Conservation (phyloP, 2,113 vertebrate species). For the Leptobrachium ailaonicum region DNA sequence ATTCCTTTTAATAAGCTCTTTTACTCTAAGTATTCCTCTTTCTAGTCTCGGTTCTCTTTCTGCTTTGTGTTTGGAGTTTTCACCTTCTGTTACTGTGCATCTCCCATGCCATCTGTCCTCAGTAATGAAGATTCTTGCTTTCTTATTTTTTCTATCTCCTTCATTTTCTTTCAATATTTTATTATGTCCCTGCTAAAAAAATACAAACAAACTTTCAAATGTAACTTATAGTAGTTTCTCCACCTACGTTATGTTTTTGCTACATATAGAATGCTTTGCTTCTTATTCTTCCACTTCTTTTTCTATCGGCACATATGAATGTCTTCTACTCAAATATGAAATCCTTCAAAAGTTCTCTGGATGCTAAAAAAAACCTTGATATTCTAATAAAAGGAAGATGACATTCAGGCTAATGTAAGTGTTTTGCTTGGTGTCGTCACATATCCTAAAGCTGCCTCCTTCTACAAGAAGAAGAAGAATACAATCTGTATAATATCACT, state of each 20-base stretch:
- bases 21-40: not conserved
- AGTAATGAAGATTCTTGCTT: conserved; percentile 6
- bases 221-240: no score
- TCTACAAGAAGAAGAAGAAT: not conserved
- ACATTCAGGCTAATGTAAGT: conserved; percentile 19
- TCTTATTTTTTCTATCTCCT: not conserved
- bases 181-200: no score
- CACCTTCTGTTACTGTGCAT: not conserved
- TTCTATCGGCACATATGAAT: not conserved
- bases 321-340: not conserved
- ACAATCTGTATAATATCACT: not conserved
- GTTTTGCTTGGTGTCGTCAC: conserved; percentile 23
- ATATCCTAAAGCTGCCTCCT: conserved; percentile 25
- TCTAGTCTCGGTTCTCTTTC: not conserved
- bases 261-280: no score
- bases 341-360: not conserved
- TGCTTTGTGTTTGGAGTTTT: not conserved
- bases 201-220: no score
- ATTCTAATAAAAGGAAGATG: conserved; percentile 36
- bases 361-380: not conserved
- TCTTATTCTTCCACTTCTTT: no score
- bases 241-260: no score
- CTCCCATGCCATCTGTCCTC: not conserved
- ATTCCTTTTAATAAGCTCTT: not conserved
- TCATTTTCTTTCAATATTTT: not conserved